A percentile compares a stretch with the other conserved stretches of the same genome.
Evolutionary conservation across 2,113 vertebrate genomes (phyloP).

Genomic region (Oreochromis tanganicae): DNA sequence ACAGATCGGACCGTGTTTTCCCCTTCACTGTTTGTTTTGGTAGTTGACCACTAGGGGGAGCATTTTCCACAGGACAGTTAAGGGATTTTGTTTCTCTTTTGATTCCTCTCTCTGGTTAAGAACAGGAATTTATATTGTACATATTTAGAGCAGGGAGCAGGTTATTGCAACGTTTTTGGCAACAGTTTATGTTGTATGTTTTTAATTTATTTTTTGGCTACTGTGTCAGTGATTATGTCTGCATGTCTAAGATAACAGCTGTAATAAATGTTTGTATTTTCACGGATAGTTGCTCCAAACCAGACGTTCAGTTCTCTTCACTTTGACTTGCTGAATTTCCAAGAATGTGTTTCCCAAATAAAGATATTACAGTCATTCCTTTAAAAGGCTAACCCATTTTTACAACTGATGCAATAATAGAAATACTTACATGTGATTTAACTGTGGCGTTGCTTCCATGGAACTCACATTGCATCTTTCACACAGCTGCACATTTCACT

Average conservation of each 20-base stretch:
- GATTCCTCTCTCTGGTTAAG: not conserved
- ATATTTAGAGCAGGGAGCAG: not conserved
- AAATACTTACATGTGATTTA: fast-evolving
- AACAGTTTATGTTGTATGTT: not conserved
- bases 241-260: not conserved
- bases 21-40: not conserved
- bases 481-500: not conserved
- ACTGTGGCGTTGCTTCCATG: not conserved
- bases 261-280: not conserved
- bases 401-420: not conserved
- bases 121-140: fast-evolving
- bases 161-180: not conserved
- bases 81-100: not conserved
- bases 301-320: not conserved
- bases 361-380: not conserved
- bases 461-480: not conserved
- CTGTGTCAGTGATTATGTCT: not conserved
- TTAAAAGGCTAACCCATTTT: not conserved
- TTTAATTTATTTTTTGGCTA: not conserved
- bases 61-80: not conserved
- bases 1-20: not conserved
- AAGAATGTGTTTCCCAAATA: not conserved
- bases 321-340: not conserved
- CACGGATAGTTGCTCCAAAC: not conserved
- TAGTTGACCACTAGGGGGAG: conserved; percentile 12